These are phyloP conservation scores for Caenorhabditis imperialis DNA, from an alignment of 2,888 invertebrate genomes.

Conservation along the genomic window DNA sequence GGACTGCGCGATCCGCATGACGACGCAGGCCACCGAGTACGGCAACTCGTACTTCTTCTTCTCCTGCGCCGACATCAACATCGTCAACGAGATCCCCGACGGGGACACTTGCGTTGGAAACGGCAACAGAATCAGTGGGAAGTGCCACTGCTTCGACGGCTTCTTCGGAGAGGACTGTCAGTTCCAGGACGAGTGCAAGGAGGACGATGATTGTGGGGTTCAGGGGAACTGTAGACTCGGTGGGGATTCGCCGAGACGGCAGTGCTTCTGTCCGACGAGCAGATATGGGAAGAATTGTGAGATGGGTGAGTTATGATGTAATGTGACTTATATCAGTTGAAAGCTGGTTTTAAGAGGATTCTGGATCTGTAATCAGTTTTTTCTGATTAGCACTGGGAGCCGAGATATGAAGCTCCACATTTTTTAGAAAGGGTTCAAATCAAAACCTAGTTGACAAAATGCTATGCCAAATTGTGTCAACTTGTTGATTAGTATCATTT, in stretches of 20 bases:
- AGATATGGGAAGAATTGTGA: conserved; percentile 82
- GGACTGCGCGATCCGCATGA: conserved; percentile 90
- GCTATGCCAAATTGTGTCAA: no score
- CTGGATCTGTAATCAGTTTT: no score
- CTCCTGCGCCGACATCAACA: conserved; percentile 91
- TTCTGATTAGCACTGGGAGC: no score
- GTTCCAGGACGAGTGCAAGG: conserved; percentile 86
- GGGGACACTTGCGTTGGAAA: conserved; percentile 89
- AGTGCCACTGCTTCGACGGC: conserved; percentile 70
- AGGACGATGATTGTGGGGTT: conserved; percentile 88
- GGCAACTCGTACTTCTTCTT: conserved; percentile 89
- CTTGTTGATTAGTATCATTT: no score
- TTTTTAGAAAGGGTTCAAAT: no score
- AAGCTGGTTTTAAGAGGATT: no score
- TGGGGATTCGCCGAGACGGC: conserved; percentile 52
- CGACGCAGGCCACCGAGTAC: conserved; percentile 94
- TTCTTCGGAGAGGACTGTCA: conserved; percentile 38
- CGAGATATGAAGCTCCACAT: no score
- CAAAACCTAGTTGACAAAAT: no score
- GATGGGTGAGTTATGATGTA: conserved; percentile 38
- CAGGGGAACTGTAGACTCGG: conserved; percentile 87
- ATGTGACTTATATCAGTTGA: no score
- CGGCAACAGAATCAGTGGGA: conserved; percentile 81
- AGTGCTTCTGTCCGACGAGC: conserved; percentile 90
- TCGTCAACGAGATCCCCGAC: conserved; percentile 80